Evolutionary conservation across 2,113 vertebrate genomes (phyloP).

Genomic region (Sigmodon hispidus): DNA sequence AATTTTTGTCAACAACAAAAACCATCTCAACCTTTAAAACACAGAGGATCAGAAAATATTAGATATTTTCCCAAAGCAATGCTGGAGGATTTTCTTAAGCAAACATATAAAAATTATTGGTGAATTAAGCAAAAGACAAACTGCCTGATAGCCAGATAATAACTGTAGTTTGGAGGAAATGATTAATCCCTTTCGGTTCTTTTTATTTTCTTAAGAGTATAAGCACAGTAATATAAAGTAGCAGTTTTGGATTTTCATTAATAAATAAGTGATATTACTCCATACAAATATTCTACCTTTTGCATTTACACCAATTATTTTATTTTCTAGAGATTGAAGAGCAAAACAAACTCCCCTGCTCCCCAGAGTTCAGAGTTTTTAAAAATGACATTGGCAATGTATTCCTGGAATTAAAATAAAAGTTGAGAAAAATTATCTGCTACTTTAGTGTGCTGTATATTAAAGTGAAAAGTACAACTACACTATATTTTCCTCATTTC

Average conservation of each 20-base stretch:
- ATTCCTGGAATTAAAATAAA: slow-evolving; percentile 45
- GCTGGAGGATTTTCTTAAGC: not conserved
- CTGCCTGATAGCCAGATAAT: not conserved
- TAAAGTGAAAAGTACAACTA: slow-evolving; percentile 38
- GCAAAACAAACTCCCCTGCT: not conserved
- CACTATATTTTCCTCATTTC: slow-evolving; percentile 26
- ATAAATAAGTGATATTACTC: slow-evolving; percentile 25
- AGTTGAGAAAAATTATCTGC: slow-evolving; percentile 36
- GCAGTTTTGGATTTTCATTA: not conserved
- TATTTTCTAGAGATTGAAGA: slow-evolving; percentile 31
- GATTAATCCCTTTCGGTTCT: not conserved
- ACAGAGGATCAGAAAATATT: slow-evolving; percentile 38
- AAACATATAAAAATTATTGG: slow-evolving; percentile 24
- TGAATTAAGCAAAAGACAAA: slow-evolving; percentile 3
- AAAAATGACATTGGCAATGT: not conserved
- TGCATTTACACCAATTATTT: slow-evolving; percentile 11
- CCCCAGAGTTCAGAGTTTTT: slow-evolving; percentile 13
- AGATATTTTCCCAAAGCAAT: slow-evolving; percentile 1
- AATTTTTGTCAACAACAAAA: slow-evolving; percentile 40
- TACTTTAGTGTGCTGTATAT: not conserved
- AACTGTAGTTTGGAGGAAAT: slow-evolving; percentile 11
- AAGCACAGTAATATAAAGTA: not conserved
- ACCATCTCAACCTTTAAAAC: not conserved
- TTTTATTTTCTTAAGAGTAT: slow-evolving; percentile 23
- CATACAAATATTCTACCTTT: not conserved